Conservation (phyloP, 2,888 invertebrate species). For the Fragum whitleyi region DNA sequence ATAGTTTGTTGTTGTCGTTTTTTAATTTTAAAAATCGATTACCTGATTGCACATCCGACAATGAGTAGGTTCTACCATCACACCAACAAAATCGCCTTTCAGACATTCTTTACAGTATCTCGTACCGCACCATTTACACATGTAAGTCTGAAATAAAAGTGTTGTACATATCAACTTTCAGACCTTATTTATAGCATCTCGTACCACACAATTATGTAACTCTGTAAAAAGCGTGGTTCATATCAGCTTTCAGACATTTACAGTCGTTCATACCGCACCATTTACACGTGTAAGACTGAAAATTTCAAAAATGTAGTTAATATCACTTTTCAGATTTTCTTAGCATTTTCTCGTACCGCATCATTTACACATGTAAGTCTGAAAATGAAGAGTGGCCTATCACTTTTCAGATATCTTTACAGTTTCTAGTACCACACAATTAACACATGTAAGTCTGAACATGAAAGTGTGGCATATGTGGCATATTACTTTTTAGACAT, state of each 20-base stretch:
- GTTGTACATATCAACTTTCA: slow-evolving; percentile 81
- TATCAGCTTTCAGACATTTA: background rate
- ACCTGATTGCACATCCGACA: slow-evolving; percentile 83
- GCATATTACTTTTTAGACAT: background rate
- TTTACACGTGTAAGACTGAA: too few relatives aligned
- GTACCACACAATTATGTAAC: too few relatives aligned
- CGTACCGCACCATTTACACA: slow-evolving; percentile 85
- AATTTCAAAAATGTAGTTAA: too few relatives aligned
- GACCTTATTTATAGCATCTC: slow-evolving; percentile 82
- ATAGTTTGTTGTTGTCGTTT: too few relatives aligned
- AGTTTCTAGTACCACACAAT: slow-evolving; percentile 75
- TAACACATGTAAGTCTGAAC: too few relatives aligned
- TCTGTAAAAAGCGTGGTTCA: background rate
- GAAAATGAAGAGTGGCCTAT: slow-evolving; percentile 76
- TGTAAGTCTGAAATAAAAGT: slow-evolving; percentile 82
- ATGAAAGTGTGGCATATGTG: background rate
- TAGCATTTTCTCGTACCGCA: slow-evolving; percentile 70
- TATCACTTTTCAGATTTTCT: too few relatives aligned
- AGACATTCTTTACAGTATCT: slow-evolving; percentile 83
- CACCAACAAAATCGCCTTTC: slow-evolving; percentile 80
- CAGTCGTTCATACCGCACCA: background rate
- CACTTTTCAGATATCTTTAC: slow-evolving; percentile 81
- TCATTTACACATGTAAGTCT: slow-evolving; percentile 85
- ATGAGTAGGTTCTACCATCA: slow-evolving; percentile 78
- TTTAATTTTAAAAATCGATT: too few relatives aligned